Conservation (phyloP, 2,888 invertebrate species). For the Campaea margaritaria region DNA sequence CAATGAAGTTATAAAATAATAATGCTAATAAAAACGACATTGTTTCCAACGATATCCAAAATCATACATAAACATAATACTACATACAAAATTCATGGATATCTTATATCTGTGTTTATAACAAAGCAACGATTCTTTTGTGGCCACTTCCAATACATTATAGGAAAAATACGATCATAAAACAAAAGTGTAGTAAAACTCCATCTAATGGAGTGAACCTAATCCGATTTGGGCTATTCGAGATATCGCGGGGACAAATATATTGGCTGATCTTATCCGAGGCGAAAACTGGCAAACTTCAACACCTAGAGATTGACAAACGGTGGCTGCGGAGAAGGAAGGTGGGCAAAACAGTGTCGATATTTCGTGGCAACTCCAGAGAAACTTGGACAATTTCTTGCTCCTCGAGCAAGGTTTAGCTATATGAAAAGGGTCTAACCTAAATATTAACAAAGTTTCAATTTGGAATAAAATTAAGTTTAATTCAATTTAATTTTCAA, state of each 20-base stretch:
- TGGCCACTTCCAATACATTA: constrained; percentile 74
- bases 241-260: constrained; percentile 70
- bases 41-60: constrained; percentile 1
- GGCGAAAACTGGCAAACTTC: constrained; percentile 54
- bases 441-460: no score
- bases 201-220: constrained; percentile 70
- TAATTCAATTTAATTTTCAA: no score
- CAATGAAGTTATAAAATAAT: background rate
- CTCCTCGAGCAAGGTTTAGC: no score
- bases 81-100: constrained; percentile 31
- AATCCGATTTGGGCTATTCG: constrained; percentile 69
- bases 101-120: constrained; percentile 46
- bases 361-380: no score
- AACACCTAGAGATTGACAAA: constrained; percentile 31
- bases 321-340: background rate
- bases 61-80: constrained; percentile 9
- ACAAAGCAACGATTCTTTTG: constrained; percentile 53
- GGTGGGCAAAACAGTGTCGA: no score
- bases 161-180: constrained; percentile 72
- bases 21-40: constrained; percentile 4
- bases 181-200: constrained; percentile 78
- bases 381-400: no score
- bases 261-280: constrained; percentile 67
- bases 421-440: no score
- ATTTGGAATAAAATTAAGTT: no score